Evolutionary conservation across 2,888 invertebrate genomes (phyloP).

Genomic region (Ormyrus labotus): DNA sequence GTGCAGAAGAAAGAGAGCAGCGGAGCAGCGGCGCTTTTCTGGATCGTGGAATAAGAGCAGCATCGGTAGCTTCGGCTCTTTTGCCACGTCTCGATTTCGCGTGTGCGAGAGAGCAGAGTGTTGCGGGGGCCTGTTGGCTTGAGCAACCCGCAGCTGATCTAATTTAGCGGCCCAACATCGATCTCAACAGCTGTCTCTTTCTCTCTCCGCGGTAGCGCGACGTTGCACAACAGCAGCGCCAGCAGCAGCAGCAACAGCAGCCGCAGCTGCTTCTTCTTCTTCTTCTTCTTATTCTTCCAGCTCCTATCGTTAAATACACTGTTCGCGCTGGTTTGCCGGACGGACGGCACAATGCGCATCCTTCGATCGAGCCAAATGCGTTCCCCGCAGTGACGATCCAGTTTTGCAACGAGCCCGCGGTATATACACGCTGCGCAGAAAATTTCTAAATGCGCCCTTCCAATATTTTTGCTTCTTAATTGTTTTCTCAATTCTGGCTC

Average conservation of each 20-base stretch:
- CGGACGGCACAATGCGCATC: conserved; percentile 28
- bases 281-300: too few relatives aligned
- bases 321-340: neutral
- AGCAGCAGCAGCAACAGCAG: neutral
- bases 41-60: too few relatives aligned
- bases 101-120: too few relatives aligned
- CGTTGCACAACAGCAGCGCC: conserved; percentile 8
- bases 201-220: neutral
- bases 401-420: conserved; percentile 29
- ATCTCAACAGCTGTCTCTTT: conserved; percentile 66
- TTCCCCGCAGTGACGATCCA: neutral
- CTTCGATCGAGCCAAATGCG: conserved; percentile 22
- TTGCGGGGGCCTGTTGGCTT: conserved; percentile 52
- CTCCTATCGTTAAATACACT: conserved; percentile 12
- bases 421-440: neutral
- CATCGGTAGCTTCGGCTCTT: too few relatives aligned
- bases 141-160: conserved; percentile 71
- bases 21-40: too few relatives aligned
- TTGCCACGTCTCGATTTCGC: too few relatives aligned
- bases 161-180: conserved; percentile 73
- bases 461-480: too few relatives aligned
- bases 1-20: too few relatives aligned
- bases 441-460: too few relatives aligned
- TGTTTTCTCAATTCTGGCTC: too few relatives aligned
- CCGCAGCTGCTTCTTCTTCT: too few relatives aligned